Percentiles rank a stretch among this genome's conserved stretches.
phyloP scores from a whole-genome alignment of 1,140 invertebrate genomes.

The Philopotamus ludificatus region DNA sequence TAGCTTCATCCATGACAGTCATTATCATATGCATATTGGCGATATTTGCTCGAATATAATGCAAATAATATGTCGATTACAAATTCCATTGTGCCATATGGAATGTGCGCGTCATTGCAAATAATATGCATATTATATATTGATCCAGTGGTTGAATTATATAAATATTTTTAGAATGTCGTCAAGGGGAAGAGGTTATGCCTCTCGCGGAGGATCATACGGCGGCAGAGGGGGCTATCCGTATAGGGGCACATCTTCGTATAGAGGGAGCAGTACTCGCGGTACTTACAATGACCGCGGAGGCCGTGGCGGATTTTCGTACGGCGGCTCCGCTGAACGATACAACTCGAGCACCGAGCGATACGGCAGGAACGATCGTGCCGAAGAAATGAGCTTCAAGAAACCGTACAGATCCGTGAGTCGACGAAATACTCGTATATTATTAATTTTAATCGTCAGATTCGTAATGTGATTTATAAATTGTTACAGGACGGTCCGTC shows the following conservation, averaged over 20 bases:
- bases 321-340: conserved; percentile 48
- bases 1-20: no score
- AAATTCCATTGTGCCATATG: no score
- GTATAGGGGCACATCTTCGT: conserved; percentile 46
- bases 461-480: not conserved
- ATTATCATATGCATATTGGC: no score
- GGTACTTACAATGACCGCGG: conserved; percentile 48
- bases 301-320: conserved; percentile 47
- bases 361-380: conserved; percentile 51
- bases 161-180: conserved; percentile 48
- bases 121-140: no score
- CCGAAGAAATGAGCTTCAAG: conserved; percentile 52
- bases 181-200: conserved; percentile 48
- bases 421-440: not conserved
- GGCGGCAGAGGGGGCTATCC: conserved; percentile 47
- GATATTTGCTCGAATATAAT: no score
- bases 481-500: conserved; percentile 10
- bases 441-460: not conserved
- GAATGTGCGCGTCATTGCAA: no score
- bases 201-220: conserved; percentile 45
- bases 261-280: conserved; percentile 49
- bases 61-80: no score
- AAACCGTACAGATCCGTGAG: conserved; percentile 55
- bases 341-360: conserved; percentile 49
- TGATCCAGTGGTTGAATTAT: no score